A percentile compares a stretch with the other conserved stretches of the same genome.
These are phyloP conservation scores for Glossophaga mutica DNA, from an alignment of 2,797 vertebrate species.

Conservation along the genomic window DNA sequence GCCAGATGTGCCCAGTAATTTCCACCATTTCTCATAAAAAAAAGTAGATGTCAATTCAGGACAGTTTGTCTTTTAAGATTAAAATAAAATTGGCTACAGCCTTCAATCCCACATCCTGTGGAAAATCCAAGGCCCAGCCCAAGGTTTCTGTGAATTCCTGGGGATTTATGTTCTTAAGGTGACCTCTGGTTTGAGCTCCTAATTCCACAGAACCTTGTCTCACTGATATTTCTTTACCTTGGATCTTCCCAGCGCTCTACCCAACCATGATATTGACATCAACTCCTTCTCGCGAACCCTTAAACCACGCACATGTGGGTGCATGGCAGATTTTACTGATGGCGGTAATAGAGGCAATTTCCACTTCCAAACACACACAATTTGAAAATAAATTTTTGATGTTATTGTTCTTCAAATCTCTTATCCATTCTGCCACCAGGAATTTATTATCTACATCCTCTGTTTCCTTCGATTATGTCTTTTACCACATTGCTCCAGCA, in stretches of 20 bases:
- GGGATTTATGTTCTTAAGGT: constrained; percentile 56
- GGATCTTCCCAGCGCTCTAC: background rate
- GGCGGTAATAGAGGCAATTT: background rate
- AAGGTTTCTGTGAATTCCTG: constrained; percentile 52
- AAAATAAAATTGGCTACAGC: constrained; percentile 58
- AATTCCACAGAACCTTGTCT: background rate
- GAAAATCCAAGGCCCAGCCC: constrained; percentile 49
- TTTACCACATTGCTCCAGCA: background rate
- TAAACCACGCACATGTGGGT: background rate
- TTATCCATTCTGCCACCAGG: background rate
- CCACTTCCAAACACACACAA: background rate
- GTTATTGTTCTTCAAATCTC: background rate
- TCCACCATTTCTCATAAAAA: constrained; percentile 22
- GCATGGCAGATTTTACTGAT: background rate
- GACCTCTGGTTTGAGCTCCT: constrained; percentile 10
- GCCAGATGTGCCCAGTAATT: background rate
- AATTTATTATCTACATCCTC: background rate
- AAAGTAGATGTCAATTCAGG: constrained; percentile 50
- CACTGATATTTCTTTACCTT: background rate
- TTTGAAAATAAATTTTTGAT: background rate
- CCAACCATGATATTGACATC: background rate
- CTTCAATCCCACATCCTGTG: constrained; percentile 60
- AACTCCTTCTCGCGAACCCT: background rate
- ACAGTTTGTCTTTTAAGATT: constrained; percentile 54
- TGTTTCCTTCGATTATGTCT: background rate